Base-by-base conservation (phyloP, 2,113 vertebrate species). In the Notothenia coriiceps region DNA sequence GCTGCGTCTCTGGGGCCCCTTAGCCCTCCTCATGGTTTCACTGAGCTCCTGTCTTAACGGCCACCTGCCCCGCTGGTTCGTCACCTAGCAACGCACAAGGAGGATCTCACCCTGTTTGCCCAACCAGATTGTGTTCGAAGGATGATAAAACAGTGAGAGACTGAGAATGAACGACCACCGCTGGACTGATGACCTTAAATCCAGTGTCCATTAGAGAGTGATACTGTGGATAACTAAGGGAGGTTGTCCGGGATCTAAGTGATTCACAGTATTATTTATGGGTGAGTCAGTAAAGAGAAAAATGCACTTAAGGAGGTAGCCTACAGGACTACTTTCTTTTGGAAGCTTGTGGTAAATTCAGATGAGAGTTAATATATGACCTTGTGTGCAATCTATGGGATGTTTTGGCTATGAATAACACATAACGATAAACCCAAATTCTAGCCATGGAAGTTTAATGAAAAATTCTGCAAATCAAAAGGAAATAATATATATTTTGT, bases 1-100 rank as follows among this genome's bases (percentile, higher is more conserved):
- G 93, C 86, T 94, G 94, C 80, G 59, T 81, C 73, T 93, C 88
- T 6, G 73, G 80, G 61, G 46, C 71, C 70, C 73, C 25, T 0
- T 89, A 89, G 60, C 4, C 2, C 77, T 68, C 40, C 20, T 49
- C 13, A 5, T 56, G 50, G 63, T 75, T 76, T 80, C 43, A 56
- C 6, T 35, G 50, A 85, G 62, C 70, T 54, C 35, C 52, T 12
- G 46, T 73, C 46, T 67, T 64, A 69, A 62, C 3, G 10, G 73
- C 67, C 66, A 68, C 63, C 77, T 85, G 69, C 67, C 74, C 69
- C 9, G 17, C 50, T 70, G 64, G 50, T 57, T n/a, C 51, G 80
- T 88, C 77, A 67, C 85, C 80, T 78, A 77, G 89, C 87, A 84
- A 88, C 80, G 1, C 33, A 57, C 29, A 54, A 79, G 68, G 51